Base-by-base conservation (phyloP, 2,797 vertebrate genomes). In the Crax fasciolata region DNA sequence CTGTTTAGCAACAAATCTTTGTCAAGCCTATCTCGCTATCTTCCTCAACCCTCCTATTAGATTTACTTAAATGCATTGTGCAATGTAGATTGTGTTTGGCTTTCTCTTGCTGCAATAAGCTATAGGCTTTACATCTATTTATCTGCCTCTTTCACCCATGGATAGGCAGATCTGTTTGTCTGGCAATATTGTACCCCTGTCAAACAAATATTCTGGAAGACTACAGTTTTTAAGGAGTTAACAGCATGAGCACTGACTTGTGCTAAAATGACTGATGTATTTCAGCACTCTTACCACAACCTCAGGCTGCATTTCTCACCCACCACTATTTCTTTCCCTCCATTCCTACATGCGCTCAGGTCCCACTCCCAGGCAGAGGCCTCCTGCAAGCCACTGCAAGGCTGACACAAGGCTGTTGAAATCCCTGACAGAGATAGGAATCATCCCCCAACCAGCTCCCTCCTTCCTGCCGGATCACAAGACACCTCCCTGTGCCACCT, bases 1-100 rank as follows among this genome's bases (percentile, higher is more conserved):
- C 71, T 91, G 83, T 95, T 96, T 89, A 90, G 94, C 89, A 93
- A 94, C 77, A 94, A 95, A 94, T 94, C 85, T 86, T 90, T 74
- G 63, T 90, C 74, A 93, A 87, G 17, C 57, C 94, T 76, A 96
- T 94, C 90, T 88, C 39, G 32, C 83, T 90, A 76, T 94, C 91
- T 90, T 87, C 91, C 74, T 75, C 57, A 93, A 73, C 73, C 89
- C 91, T 96, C 72, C 78, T 71, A 89, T 95, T 89, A 77, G 63
- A 80, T 84, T 94, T 82, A 81, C 86, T 76, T 78, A 88, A 82
- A 79, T 9, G 14, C 59, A 52, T 94, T 96, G 83, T 74, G 93
- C 80, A 96, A 97, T 49, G 41, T 32, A 71, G 90, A 77, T 74
- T 90, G 86, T 73, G 71, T 90, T 89, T 96, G 92, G 52, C 30